Evolutionary conservation across 2,888 invertebrate genomes (phyloP), one percentile per base, ranked within the genome.

Genomic region (Caenorhabditis sp.): DNA sequence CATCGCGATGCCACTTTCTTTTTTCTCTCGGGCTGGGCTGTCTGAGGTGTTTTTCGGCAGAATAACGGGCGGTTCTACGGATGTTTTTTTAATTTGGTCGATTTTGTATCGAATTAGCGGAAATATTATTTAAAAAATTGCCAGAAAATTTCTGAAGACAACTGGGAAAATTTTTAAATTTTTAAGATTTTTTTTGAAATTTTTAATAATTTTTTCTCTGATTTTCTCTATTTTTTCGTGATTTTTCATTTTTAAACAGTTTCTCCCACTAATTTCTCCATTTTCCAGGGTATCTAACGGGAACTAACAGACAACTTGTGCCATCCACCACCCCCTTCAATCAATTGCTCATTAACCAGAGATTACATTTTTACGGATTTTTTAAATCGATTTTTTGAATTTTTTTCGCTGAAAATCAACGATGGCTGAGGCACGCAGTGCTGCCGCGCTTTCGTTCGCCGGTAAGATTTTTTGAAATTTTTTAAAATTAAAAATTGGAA

Each of bases 401-500:
- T 58, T 6, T 32, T 32, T 11, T 13, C 40, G 13, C 28, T n/a
- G n/a, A 47, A 5, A 24, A 20, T 44, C 40, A 53, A 51, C 69
- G 18, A 90, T 90, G 90, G 90, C 90, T 85, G 90, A 90, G 84
- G 90, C 90, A 35, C 88, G 87, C 78, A 87, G 86, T 80, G 89
- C 89, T 60, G 89, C 91, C 40, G 91, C 89, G 9, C 85, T 91
- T 37, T 86, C 86, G 15, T 86, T 86, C 51, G 78, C 84, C 61
- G 85, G 85, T 85, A 20, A 47, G 67, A 9, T 4, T 32, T n/a
- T 32, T 32, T 4, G 32, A 32, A 32, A 32, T 32, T 32, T 32
- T 32, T 4, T 32, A 32, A 32, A 32, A 32, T 32, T 32, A 9
- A 32, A n/a, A n/a, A n/a, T n/a, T n/a, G n/a, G n/a, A n/a, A n/a